Base-by-base conservation (phyloP, 37 sponge, comb jelly and placozoan species). In the Beroe forskalii region DNA sequence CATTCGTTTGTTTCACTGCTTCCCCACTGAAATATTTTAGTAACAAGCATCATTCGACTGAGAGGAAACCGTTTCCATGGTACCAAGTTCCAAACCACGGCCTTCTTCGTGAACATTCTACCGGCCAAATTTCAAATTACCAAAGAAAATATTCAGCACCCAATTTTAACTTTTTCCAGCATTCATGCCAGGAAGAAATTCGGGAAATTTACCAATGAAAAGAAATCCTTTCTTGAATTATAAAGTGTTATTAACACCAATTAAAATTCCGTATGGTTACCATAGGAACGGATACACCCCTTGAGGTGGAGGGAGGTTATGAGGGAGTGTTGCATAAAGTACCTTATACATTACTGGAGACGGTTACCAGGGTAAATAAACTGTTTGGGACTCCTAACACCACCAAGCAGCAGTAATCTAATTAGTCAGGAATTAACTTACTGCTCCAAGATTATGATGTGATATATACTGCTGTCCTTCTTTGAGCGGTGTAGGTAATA, bases 211-310 rank as follows among this genome's bases (percentile, higher is more conserved):
- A n/a, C n/a, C n/a, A n/a, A n/a, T n/a, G n/a, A n/a, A n/a, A n/a
- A n/a, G n/a, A n/a, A n/a, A n/a, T n/a, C n/a, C n/a, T n/a, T n/a
- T n/a, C n/a, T n/a, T n/a, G n/a, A n/a, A n/a, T n/a, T n/a, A n/a
- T n/a, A 48, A 36, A 36, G 72, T 69, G 72, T 69, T 69, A 69
- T 69, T 69, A 69, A 69, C 72, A 69, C 72, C 72, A 32, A 69
- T 69, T 69, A 36, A 35, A 27, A 69, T 36, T 69, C 32, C 72
- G 32, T n/a, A 36, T 14, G 32, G 39, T 69, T 32, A 37, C 39
- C 72, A 69, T 69, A 37, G 72, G 2, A 36, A 69, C 72, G 38
- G 32, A 27, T 14, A 19, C 72, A 33, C 72, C 33, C 32, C 32
- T 33, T 19, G 12, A 36, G 66, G 4, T 63, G 28, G 66, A 63